Conservation (phyloP, 2,113 vertebrate species). For the Fregetta grallaria region DNA sequence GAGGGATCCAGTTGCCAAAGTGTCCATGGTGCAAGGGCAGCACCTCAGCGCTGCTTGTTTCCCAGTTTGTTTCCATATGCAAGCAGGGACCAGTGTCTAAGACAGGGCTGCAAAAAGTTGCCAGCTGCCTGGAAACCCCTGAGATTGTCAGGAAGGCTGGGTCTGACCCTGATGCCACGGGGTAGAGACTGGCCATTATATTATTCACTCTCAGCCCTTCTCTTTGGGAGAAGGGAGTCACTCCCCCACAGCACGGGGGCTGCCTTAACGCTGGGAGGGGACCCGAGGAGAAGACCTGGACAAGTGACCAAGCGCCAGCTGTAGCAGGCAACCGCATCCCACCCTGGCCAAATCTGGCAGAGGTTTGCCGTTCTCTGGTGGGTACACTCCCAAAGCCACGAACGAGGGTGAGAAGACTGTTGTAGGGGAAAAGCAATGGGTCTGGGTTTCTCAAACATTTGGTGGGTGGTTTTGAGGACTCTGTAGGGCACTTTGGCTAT, state of each 20-base stretch:
- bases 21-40: accelerated
- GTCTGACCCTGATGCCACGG: neutral
- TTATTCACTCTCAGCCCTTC: neutral
- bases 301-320: neutral
- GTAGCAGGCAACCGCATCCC: neutral
- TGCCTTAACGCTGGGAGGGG: neutral
- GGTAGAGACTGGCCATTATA: neutral
- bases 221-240: neutral
- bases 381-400: neutral
- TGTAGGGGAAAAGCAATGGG: neutral
- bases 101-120: neutral
- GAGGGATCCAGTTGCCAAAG: too few relatives aligned
- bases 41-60: neutral
- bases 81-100: neutral
- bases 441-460: neutral
- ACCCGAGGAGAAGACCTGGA: accelerated
- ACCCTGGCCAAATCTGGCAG: neutral
- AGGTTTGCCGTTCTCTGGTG: neutral
- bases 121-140: neutral
- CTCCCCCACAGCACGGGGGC: accelerated
- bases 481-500: neutral
- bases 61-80: accelerated
- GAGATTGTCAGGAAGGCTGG: neutral
- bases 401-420: neutral
- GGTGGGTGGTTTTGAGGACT: neutral